These are phyloP conservation scores for Azemiops feae DNA, from an alignment of 2,113 vertebrate species.

Conservation along the genomic window DNA sequence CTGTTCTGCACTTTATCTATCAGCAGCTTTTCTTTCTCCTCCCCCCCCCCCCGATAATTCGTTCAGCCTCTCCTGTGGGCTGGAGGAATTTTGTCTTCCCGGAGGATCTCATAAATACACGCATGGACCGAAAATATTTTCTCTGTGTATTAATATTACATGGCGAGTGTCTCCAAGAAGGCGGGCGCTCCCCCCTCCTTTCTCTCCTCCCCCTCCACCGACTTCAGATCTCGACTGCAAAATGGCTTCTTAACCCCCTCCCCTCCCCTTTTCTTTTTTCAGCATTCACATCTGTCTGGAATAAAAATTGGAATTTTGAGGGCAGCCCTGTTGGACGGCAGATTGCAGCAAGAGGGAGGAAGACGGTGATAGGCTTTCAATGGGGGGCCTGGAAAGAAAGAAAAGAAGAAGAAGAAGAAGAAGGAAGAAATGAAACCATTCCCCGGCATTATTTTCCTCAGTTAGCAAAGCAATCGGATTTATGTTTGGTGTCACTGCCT, in stretches of 20 bases:
- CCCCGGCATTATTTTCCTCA: conserved; percentile 47
- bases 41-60: conserved; percentile 42
- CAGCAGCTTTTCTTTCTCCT: background rate
- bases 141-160: conserved; percentile 63
- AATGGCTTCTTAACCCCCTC: conserved; percentile 59
- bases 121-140: conserved; percentile 62
- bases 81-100: conserved; percentile 54
- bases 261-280: conserved; percentile 30
- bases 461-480: conserved; percentile 47
- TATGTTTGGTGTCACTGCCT: conserved; percentile 42
- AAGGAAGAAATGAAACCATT: conserved; percentile 41
- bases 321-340: conserved; percentile 46
- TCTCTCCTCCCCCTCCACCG: conserved; percentile 44
- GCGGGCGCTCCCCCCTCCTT: conserved; percentile 28
- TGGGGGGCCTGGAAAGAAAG: too few species aligned
- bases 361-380: background rate
- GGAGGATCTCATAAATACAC: conserved; percentile 68
- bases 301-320: conserved; percentile 64
- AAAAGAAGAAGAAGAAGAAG: background rate
- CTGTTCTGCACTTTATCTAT: conserved; percentile 62
- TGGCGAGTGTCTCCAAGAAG: conserved; percentile 54
- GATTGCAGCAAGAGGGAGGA: background rate
- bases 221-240: conserved; percentile 40
- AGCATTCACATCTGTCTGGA: conserved; percentile 66
- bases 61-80: conserved; percentile 53